phyloP scores from a whole-genome alignment of 2,888 invertebrate species.

The Seladonia tumulorum region DNA sequence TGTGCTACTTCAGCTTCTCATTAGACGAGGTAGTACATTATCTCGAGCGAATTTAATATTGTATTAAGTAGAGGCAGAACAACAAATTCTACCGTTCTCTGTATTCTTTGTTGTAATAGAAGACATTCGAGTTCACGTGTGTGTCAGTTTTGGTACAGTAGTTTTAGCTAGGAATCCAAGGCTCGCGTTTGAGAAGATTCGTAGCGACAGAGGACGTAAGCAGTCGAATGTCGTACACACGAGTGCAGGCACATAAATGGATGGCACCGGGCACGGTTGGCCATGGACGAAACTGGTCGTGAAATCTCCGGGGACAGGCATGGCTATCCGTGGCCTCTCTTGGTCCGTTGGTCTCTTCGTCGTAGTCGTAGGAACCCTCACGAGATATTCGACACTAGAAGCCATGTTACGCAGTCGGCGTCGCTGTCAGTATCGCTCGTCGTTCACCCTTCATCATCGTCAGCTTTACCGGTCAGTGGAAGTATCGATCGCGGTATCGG shows the following conservation, averaged over 20 bases:
- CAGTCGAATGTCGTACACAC: slow-evolving; percentile 5
- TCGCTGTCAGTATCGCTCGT: slow-evolving; percentile 44
- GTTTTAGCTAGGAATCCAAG: neutral
- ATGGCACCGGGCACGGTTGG: slow-evolving; percentile 5
- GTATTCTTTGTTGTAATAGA: too few relatives aligned
- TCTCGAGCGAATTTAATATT: too few relatives aligned
- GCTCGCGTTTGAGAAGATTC: slow-evolving; percentile 1
- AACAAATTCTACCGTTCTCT: too few relatives aligned
- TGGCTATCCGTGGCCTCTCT: neutral
- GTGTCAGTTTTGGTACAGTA: too few relatives aligned
- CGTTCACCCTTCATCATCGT: slow-evolving; percentile 55
- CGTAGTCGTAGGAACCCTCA: slow-evolving; percentile 40
- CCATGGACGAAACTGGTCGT: slow-evolving; percentile 44
- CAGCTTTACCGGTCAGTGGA: slow-evolving; percentile 53
- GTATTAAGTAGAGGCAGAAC: too few relatives aligned
- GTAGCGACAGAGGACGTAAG: slow-evolving; percentile 6
- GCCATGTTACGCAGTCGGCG: slow-evolving; percentile 65
- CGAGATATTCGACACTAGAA: slow-evolving; percentile 70
- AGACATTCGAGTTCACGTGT: too few relatives aligned
- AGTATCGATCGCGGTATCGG: slow-evolving; percentile 68
- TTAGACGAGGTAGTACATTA: too few relatives aligned
- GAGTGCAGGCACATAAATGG: slow-evolving; percentile 24
- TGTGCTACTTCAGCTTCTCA: too few relatives aligned
- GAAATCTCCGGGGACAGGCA: slow-evolving; percentile 18
- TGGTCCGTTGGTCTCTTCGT: neutral